phyloP scores from a whole-genome alignment of 2,888 invertebrate genomes.

The Ferdinandea cuprea region DNA sequence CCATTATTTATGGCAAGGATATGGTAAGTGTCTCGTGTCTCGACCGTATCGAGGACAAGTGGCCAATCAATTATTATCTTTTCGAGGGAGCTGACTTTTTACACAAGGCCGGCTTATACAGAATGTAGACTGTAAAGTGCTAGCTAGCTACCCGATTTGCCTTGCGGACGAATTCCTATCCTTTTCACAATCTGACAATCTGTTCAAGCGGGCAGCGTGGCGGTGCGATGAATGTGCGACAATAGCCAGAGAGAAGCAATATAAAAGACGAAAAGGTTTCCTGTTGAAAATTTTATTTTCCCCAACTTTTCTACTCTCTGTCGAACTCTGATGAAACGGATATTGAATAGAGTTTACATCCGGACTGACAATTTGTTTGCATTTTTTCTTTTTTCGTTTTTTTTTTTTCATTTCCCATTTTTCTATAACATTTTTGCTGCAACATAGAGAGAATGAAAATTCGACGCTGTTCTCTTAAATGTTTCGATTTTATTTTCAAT shows the following conservation, averaged over 20 bases:
- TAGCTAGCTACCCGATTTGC: neutral
- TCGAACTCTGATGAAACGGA: slow-evolving; percentile 39
- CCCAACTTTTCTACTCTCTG: slow-evolving; percentile 38
- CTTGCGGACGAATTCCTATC: neutral
- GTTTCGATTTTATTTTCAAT: slow-evolving; percentile 51
- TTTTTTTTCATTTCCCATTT: neutral
- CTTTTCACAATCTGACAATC: slow-evolving; percentile 13
- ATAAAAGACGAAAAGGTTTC: slow-evolving; percentile 29
- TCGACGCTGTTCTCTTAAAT: slow-evolving; percentile 43
- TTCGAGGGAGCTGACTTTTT: slow-evolving; percentile 1
- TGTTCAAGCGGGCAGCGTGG: slow-evolving; percentile 1
- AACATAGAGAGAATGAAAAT: slow-evolving; percentile 41
- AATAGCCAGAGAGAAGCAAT: slow-evolving; percentile 10
- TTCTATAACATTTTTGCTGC: neutral
- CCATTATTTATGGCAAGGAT: slow-evolving; percentile 64
- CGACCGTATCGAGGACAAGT: slow-evolving; percentile 54
- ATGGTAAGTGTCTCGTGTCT: slow-evolving; percentile 54
- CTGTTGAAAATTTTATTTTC: slow-evolving; percentile 41
- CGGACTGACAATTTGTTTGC: slow-evolving; percentile 62
- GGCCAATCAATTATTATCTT: slow-evolving; percentile 60
- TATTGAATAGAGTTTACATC: slow-evolving; percentile 72
- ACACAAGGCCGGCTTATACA: neutral
- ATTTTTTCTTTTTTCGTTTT: too few species aligned
- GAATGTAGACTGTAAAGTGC: neutral
- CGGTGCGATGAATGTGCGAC: slow-evolving; percentile 16